Conservation (phyloP, 2,888 invertebrate genomes). For the Epinotia ramella region DNA sequence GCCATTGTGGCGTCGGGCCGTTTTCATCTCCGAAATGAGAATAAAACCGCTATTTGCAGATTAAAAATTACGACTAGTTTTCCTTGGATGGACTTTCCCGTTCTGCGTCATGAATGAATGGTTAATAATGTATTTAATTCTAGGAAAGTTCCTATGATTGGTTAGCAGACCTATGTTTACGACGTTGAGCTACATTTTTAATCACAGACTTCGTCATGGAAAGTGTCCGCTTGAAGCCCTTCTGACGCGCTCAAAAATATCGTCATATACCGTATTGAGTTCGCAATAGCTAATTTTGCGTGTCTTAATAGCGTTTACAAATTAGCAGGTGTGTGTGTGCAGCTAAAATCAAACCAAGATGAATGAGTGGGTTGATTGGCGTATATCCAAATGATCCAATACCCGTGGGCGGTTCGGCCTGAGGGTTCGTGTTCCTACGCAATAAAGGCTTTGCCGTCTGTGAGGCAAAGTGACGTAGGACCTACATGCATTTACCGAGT, state of each 20-base stretch:
- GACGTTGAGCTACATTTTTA: background rate
- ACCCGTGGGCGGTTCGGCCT: slow-evolving; percentile 52
- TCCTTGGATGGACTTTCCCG: slow-evolving; percentile 11
- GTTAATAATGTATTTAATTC: background rate
- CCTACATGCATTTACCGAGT: background rate
- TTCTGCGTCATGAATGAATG: slow-evolving; percentile 5
- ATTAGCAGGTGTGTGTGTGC: background rate
- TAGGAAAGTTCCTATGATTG: background rate
- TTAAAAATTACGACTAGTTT: slow-evolving; percentile 27
- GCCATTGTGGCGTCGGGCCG: slow-evolving; percentile 50
- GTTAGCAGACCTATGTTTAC: no score
- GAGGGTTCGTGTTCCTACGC: slow-evolving; percentile 33
- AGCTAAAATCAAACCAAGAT: slow-evolving; percentile 41
- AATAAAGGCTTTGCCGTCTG: slow-evolving; percentile 6
- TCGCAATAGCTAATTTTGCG: background rate
- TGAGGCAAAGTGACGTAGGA: background rate
- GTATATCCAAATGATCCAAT: slow-evolving; percentile 60
- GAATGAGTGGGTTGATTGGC: slow-evolving; percentile 60
- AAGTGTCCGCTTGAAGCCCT: no score
- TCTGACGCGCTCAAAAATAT: background rate
- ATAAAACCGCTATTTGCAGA: slow-evolving; percentile 37
- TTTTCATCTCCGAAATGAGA: slow-evolving; percentile 35
- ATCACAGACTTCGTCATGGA: background rate
- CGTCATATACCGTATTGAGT: background rate
- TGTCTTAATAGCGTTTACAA: background rate